These are phyloP conservation scores for Venusia cambrica DNA, from an alignment of 2,888 invertebrate genomes.

Conservation along the genomic window DNA sequence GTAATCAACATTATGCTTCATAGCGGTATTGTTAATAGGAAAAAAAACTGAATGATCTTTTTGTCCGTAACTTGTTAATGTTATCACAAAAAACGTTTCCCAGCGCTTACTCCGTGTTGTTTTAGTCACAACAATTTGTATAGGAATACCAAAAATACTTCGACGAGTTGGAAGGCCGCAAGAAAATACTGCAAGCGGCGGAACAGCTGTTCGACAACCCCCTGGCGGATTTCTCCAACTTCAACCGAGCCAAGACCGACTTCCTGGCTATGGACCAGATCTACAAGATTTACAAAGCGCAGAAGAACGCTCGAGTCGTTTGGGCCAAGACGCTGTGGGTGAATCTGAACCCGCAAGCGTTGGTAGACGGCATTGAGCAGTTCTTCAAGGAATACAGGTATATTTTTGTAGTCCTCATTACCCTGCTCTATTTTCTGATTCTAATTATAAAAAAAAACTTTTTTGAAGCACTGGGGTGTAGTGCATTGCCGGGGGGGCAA, in stretches of 20 bases:
- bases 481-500: too few relatives aligned
- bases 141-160: constrained; percentile 85
- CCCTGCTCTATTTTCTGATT: too few relatives aligned
- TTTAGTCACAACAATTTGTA: too few relatives aligned
- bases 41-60: too few relatives aligned
- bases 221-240: constrained; percentile 90
- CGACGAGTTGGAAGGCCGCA: constrained; percentile 83
- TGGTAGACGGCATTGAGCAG: constrained; percentile 92
- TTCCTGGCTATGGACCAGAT: constrained; percentile 85
- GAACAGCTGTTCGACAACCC: constrained; percentile 94
- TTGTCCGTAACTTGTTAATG: too few relatives aligned
- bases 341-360: constrained; percentile 90
- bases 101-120: too few relatives aligned
- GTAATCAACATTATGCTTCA: too few relatives aligned
- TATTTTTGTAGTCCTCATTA: background rate
- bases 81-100: too few relatives aligned
- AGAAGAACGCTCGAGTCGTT: constrained; percentile 87
- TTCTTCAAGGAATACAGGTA: constrained; percentile 88
- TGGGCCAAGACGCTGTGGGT: constrained; percentile 95
- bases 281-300: constrained; percentile 89
- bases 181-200: constrained; percentile 80
- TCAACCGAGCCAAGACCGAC: constrained; percentile 83
- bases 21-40: too few relatives aligned
- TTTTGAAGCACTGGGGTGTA: too few relatives aligned
- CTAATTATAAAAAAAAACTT: too few relatives aligned